Base-by-base conservation (phyloP, 1,140 invertebrate species). In the Neocloeon triangulifer region DNA sequence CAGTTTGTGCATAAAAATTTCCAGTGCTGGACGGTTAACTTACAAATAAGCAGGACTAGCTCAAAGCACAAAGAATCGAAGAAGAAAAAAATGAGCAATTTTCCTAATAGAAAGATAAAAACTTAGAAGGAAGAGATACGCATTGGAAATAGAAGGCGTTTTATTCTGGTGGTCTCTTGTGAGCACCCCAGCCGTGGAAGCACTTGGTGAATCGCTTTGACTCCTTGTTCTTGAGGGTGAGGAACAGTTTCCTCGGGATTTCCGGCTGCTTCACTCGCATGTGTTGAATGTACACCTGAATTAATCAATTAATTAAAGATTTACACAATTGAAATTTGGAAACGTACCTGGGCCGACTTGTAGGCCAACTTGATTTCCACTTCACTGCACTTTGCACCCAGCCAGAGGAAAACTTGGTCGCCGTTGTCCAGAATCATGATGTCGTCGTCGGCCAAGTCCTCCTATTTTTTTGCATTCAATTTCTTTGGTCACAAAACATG, bases 371-470 rank as follows among this genome's bases (percentile, higher is more conserved):
- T 99, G 28, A 96, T 89, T 64, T 98, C 94, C 5, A 99, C 91
- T 63, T 99, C 92, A 36, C 85, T 94, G 44, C 85, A 92, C 42
- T 78, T 74, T 32, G 84, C 71, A 6, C 95, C 95, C 27, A 97
- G 63, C 95, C 95, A 99, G 16, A 99, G 61, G 58, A 94, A 98
- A 25, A 99, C 86, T 55, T 95, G 81, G 46, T 88, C 76, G 2
- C 95, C 95, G 51, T 94, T 97, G 56, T 99, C 95, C 34, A 99
- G 57, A 37, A 99, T 89, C 95, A 99, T 99, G 8, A 98, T 96
- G 56, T 98, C 94, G 53, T 98, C 92, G 59, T 98, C 92, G 18
- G 92, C 91, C 41, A 99, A 60, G 59, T 99, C 95, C 55, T 99
- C 95, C 78, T 88, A 41, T 28, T 44, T 40, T 35, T 32, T 12